Base-by-base conservation (phyloP, 2,888 invertebrate genomes). In the Platycheirus albimanus region DNA sequence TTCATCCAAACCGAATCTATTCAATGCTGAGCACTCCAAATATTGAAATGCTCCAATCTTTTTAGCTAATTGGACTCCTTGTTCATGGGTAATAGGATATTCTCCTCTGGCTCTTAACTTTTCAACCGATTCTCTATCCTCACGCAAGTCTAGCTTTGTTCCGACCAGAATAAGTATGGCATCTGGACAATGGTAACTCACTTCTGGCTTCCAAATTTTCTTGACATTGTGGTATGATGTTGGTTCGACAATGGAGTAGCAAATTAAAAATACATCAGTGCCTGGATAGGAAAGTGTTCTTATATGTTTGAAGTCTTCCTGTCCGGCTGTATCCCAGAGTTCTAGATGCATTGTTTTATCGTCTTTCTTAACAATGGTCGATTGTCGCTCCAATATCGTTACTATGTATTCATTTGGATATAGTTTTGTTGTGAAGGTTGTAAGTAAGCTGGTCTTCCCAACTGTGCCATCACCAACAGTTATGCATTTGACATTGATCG, bases 391-490 rank as follows among this genome's bases (percentile, higher is more conserved):
- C 70, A 90, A 89, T 10, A 90, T 89, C 0, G 89, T 90, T 49
- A 90, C 90, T 61, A 90, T 89, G 52, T 90, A 90, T 63, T 89
- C 89, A 47, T 90, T 89, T 17, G 89, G 89, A 41, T 90, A 90
- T 84, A 89, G 90, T 84, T 90, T 89, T 52, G 90, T 90, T 17
- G 89, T 89, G 61, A 89, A 90, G 86, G 89, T 90, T 87, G 89
- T 89, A 84, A 90, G 86, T 56, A 90, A 87, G 85, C 90, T 90
- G 49, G 89, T 90, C 84, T 90, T 90, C 86, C 89, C 89, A 66
- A 90, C 90, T 80, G 89, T 89, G 86, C 89, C 89, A 85, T 90
- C 89, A 85, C 89, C 89, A 85, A 90, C 90, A 76, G 90, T 89
- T 80, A 90, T 89, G 85, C 90, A 90, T 84, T 90, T 90, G 6